Base-by-base conservation (phyloP, 30 jellyfish, hydroid and myxozoan genomes). In the Aurelia aurita complex sp. Pacific region DNA sequence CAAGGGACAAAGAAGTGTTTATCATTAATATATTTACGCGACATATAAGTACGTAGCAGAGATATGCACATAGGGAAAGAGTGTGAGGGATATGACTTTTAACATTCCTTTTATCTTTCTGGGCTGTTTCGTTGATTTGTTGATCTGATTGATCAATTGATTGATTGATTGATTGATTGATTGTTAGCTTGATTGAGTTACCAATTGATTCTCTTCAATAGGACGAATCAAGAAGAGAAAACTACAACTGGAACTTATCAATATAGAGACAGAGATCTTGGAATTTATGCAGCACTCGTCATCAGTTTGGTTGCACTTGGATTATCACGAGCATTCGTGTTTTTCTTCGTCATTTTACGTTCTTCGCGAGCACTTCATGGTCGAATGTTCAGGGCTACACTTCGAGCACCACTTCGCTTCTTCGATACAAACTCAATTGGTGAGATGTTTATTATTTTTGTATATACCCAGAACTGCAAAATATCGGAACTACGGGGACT, bases 351-450 rank as follows among this genome's bases (percentile, higher is more conserved):
- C 59, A 75, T 86, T 16, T 36, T 85, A 32, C 75, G 64, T 29
- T 78, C 98, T 17, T 62, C 94, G 5, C 64, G 76, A n/a, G 64
- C 81, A 29, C 87, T 92, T 38, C 98, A 92, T 55, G 91, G 87
- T 19, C 71, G 35, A 51, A 92, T 92, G 98, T 81, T 92, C 71
- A 68, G 87, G 32, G 89, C 96, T 13, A 53, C 82, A n/a, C 73
- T 92, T 78, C 92, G 96, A 50, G 94, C 96, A 13, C 98, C 98
- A 6, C 63, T 92, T 33, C 88, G 89, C 15, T 92, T 92, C 87
- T 92, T 78, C 69, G 98, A 92, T 77, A 92, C 98, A 3, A 86
- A 83, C 42, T 92, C 98, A 2, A 77, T 86, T 38, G 98, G 98
- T 92, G 36, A 50, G 95, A 29, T 14, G 1, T 55, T 55, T 61